Conservation (phyloP, 2,888 invertebrate species). For the Coelopa pilipes region DNA sequence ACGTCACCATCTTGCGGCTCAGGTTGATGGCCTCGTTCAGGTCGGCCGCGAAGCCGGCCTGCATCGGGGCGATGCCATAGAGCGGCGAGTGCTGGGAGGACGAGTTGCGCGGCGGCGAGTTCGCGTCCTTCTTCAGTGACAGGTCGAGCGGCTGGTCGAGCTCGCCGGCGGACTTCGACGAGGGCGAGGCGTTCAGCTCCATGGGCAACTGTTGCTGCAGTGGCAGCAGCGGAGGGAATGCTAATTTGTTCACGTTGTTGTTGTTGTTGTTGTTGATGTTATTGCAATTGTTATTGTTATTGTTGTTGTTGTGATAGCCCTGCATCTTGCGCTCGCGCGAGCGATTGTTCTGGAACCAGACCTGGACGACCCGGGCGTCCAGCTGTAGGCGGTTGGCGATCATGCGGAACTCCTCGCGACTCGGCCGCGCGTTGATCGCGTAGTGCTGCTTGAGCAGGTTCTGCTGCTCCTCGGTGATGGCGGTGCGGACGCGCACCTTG, state of each 20-base stretch:
- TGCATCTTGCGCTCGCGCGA: constrained; percentile 84
- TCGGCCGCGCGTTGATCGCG: constrained; percentile 89
- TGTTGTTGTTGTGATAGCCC: constrained; percentile 52
- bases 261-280: constrained; percentile 42
- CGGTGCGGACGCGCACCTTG: constrained; percentile 90
- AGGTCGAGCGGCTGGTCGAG: constrained; percentile 88
- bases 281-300: constrained; percentile 38
- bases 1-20: constrained; percentile 75
- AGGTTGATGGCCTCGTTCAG: constrained; percentile 80
- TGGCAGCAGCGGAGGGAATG: background rate
- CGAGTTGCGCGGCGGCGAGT: constrained; percentile 67
- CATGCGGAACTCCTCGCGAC: constrained; percentile 90
- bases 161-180: constrained; percentile 10
- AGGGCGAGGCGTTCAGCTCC: constrained; percentile 2
- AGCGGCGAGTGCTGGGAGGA: constrained; percentile 69
- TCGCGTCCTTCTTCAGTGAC: constrained; percentile 74
- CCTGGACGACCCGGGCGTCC: constrained; percentile 85
- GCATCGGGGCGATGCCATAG: constrained; percentile 72
- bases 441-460: constrained; percentile 90
- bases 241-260: constrained; percentile 41
- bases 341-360: constrained; percentile 97
- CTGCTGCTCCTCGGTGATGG: constrained; percentile 94
- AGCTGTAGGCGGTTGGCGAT: constrained; percentile 84
- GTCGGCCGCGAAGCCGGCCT: constrained; percentile 60
- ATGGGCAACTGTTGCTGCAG: constrained; percentile 52